Base-by-base conservation (phyloP, 2,113 vertebrate genomes). In the Podarcis cretensis region DNA sequence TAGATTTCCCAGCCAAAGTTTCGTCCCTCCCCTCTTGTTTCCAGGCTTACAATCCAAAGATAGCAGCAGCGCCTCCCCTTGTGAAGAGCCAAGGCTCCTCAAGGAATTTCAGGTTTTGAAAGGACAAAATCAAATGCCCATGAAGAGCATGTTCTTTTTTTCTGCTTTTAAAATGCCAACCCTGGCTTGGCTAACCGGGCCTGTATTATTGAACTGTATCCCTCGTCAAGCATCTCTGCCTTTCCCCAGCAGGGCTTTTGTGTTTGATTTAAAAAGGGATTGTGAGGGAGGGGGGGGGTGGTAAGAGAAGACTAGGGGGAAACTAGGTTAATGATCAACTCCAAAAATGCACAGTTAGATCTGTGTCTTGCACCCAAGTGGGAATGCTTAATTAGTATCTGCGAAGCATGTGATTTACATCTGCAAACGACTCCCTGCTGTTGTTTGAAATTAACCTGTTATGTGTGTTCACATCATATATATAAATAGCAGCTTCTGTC, bases 261-360 rank as follows among this genome's bases (percentile, higher is more conserved):
- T 57, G 23, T 30, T 65, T 77, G 18, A 21, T 66, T 43, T 77
- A 43, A 66, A 37, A 86, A 48, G 20, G 14, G 37, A 30, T 30
- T 2, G 21, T 43, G 43, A 43, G 43, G 43, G 43, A 1, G 30
- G 30, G 13, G 30, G 30, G 13, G 23, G 0, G 30, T 3, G 73
- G 30, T 14, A 20, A 63, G 59, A 27, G 63, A 27, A 37, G 65
- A 8, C 35, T 43, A 20, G 2, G 20, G 78, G 32, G 30, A 83
- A 83, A 84, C 73, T 78, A 48, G 73, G 81, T 77, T 77, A 83
- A 89, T 78, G 59, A 89, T 77, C 81, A 78, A 68, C 23, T 78
- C n/a, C 59, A 37, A 66, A 83, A 69, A 88, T 77, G 23, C 73
- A 74, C 54, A 16, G 74, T 30, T 30, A 14, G 74, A 14, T 78